Conservation (phyloP, 2,797 vertebrate genomes). For the Rhynchotus rufescens region DNA sequence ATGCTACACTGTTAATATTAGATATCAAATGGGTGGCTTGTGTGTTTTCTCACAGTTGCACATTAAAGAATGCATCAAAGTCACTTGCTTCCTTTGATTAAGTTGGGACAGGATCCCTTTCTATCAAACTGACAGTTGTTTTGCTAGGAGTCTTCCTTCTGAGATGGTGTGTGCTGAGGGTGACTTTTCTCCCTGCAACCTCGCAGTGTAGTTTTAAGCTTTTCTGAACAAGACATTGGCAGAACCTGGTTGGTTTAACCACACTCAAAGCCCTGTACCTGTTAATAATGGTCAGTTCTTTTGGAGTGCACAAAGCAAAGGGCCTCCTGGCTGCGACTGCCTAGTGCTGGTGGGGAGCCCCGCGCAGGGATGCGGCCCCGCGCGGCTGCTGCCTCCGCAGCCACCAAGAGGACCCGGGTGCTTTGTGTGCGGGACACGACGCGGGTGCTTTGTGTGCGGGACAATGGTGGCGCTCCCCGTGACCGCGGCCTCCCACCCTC, state of each 20-base stretch:
- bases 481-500: not conserved
- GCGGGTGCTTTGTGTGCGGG: constrained; percentile 15
- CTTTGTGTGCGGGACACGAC: constrained; percentile 23
- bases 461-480: not conserved
- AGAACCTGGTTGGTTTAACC: not conserved
- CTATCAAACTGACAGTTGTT: not conserved
- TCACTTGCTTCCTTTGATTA: not conserved
- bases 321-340: not conserved
- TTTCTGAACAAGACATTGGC: not conserved
- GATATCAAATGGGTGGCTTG: constrained; percentile 11
- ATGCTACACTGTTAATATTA: not conserved
- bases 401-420: not conserved
- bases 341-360: not conserved
- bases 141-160: not conserved
- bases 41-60: constrained; percentile 3
- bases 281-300: not conserved
- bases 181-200: not conserved
- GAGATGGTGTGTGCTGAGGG: not conserved
- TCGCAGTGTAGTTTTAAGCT: not conserved
- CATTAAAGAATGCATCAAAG: constrained; percentile 37
- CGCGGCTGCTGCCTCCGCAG: not conserved
- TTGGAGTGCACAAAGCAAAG: not conserved
- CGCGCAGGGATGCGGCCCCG: too few species aligned
- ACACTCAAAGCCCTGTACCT: not conserved
- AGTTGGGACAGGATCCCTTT: not conserved